phyloP scores from a whole-genome alignment of 2,888 invertebrate genomes.

The Ischnus inquisitorius region DNA sequence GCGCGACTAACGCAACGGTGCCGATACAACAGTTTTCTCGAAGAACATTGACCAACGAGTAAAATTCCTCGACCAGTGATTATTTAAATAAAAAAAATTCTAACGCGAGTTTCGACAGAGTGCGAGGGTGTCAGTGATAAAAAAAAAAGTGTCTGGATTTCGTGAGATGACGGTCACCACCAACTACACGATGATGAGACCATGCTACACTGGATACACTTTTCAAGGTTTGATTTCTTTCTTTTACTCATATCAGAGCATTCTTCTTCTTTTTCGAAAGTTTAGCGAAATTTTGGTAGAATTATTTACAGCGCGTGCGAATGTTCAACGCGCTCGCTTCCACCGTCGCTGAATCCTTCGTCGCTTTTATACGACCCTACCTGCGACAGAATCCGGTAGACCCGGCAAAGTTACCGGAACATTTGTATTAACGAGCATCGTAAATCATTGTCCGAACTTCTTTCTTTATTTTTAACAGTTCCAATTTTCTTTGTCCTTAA shows the following conservation, averaged over 20 bases:
- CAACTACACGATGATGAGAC: constrained; percentile 86
- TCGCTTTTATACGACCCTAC: constrained; percentile 77
- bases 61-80: not conserved
- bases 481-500: not conserved
- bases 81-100: not conserved
- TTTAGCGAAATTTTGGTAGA: not conserved
- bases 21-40: not conserved
- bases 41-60: not conserved
- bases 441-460: constrained; percentile 76
- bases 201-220: constrained; percentile 86
- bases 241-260: not conserved
- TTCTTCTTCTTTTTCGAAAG: not conserved
- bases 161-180: constrained; percentile 86
- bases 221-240: constrained; percentile 85
- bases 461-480: constrained; percentile 49
- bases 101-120: not conserved
- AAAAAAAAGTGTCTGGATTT: constrained; percentile 57
- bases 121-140: constrained; percentile 43
- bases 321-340: not conserved
- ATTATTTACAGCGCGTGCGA: constrained; percentile 18
- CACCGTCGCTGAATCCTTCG: constrained; percentile 37
- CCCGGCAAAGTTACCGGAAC: constrained; percentile 74
- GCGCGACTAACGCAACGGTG: not conserved
- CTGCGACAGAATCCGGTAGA: constrained; percentile 62
- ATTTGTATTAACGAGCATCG: constrained; percentile 79